phyloP scores from a whole-genome alignment of 2,888 invertebrate species.

The Bombylius major region DNA sequence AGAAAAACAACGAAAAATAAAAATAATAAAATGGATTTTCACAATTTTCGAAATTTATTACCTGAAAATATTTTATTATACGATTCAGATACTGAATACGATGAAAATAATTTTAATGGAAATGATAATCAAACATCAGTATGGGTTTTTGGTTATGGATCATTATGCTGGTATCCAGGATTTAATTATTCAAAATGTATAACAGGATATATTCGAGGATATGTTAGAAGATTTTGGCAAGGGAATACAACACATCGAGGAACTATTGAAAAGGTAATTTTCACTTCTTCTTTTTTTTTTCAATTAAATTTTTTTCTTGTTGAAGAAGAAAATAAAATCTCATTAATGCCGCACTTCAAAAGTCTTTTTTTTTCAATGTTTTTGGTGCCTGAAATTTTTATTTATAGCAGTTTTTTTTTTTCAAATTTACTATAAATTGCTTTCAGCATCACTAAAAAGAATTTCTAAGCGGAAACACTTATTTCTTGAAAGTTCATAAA shows the following conservation, averaged over 20 bases:
- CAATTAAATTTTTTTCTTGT: not conserved
- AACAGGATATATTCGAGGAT: conserved; percentile 65
- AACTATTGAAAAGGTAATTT: conserved; percentile 52
- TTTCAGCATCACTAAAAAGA: too few species aligned
- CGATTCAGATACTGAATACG: not conserved
- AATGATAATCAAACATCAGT: conserved; percentile 30
- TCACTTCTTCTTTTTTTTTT: conserved; percentile 5
- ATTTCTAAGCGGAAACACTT: too few species aligned
- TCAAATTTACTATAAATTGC: too few species aligned
- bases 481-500: too few species aligned
- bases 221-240: conserved; percentile 83
- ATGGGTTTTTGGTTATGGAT: conserved; percentile 95
- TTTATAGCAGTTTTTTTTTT: too few species aligned
- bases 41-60: conserved; percentile 1
- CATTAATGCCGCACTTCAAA: not conserved
- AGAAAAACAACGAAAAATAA: too few species aligned
- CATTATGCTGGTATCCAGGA: conserved; percentile 89
- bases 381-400: too few species aligned
- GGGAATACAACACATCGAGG: conserved; percentile 74
- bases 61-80: not conserved
- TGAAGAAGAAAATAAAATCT: not conserved
- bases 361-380: too few species aligned
- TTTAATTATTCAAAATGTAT: conserved; percentile 70
- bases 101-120: conserved; percentile 12
- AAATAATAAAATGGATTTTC: conserved; percentile 1